Conservation (phyloP, 2,797 vertebrate species). For the Danio kyathit region DNA sequence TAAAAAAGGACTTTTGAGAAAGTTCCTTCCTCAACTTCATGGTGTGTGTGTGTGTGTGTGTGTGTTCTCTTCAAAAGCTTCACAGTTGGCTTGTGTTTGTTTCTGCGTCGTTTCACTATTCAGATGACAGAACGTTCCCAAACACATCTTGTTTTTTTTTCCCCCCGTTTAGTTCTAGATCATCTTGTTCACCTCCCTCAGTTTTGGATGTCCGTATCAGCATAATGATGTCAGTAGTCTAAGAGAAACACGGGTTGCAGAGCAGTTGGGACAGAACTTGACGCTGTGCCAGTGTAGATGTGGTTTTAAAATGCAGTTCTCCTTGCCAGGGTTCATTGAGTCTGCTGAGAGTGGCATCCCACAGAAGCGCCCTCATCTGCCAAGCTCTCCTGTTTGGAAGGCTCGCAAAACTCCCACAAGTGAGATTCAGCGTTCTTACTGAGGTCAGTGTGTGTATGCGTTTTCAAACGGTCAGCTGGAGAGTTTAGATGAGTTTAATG, state of each 20-base stretch:
- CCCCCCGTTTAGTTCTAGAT: not conserved
- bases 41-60: not conserved
- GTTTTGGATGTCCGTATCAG: not conserved
- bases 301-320: slow-evolving; percentile 48
- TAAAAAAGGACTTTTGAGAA: not conserved
- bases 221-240: slow-evolving; percentile 8
- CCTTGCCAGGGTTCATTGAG: slow-evolving; percentile 51
- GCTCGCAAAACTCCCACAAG: slow-evolving; percentile 45
- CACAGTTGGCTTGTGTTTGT: not conserved
- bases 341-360: slow-evolving; percentile 54
- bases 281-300: slow-evolving; percentile 18
- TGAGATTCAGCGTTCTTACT: slow-evolving; percentile 52
- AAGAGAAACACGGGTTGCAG: not conserved
- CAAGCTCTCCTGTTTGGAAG: slow-evolving; percentile 48
- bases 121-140: not conserved
- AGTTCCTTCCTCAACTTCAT: not conserved
- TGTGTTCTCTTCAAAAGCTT: not conserved
- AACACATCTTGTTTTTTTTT: not conserved
- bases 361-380: slow-evolving; percentile 47
- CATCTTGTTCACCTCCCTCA: not conserved
- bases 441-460: slow-evolving; percentile 36
- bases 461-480: not conserved
- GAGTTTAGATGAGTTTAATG: not conserved
- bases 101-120: not conserved
- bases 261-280: not conserved